Evolutionary conservation across 2,888 invertebrate genomes (phyloP).

Genomic region (Mylabris sibirica): DNA sequence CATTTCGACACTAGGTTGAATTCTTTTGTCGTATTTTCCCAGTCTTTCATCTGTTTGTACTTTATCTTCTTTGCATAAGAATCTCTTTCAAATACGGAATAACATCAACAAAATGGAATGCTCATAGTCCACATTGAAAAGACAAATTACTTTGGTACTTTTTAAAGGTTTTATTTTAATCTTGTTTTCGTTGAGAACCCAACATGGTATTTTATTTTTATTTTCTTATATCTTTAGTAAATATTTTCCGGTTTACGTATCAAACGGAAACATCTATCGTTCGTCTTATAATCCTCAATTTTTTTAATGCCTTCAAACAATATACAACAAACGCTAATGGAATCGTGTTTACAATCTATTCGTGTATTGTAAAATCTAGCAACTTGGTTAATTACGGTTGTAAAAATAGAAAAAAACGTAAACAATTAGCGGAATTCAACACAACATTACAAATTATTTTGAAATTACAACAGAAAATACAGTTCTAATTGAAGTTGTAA

Average conservation of each 20-base stretch:
- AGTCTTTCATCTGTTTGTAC: neutral
- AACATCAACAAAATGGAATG: conserved; percentile 1
- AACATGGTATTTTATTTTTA: neutral
- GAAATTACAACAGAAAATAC: conserved; percentile 32
- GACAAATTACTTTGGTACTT: conserved; percentile 11
- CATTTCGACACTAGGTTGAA: neutral
- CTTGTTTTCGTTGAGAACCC: neutral
- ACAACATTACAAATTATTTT: conserved; percentile 34
- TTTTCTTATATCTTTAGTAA: conserved; percentile 3
- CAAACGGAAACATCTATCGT: conserved; percentile 3
- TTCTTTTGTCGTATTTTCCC: neutral
- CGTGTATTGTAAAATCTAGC: neutral
- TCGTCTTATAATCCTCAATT: neutral
- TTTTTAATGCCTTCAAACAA: too few relatives aligned
- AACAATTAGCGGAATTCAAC: conserved; percentile 27
- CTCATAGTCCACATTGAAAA: neutral
- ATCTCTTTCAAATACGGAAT: neutral
- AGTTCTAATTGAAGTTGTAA: conserved; percentile 38
- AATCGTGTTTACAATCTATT: neutral
- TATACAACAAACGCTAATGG: too few relatives aligned
- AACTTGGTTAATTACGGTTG: neutral
- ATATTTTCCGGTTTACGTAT: conserved; percentile 10
- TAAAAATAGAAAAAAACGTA: neutral
- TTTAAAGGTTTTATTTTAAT: conserved; percentile 9
- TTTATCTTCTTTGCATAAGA: neutral